These are phyloP conservation scores for Eremophila alpestris DNA, from an alignment of 2,797 vertebrate genomes.

Conservation along the genomic window DNA sequence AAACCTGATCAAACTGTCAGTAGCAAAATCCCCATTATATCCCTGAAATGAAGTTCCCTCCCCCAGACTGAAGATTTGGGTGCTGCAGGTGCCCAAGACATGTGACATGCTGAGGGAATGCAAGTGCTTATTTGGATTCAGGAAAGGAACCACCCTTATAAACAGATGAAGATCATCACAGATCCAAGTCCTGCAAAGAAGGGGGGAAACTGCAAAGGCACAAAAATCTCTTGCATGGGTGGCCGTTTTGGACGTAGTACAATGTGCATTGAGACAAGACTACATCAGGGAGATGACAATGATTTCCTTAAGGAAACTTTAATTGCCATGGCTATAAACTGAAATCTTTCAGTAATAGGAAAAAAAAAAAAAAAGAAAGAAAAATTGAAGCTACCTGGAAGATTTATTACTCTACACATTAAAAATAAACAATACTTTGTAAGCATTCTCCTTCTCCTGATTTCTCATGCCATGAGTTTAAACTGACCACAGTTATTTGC, in stretches of 20 bases:
- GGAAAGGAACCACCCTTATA: not conserved
- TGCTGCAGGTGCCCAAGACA: not conserved
- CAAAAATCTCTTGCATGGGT: not conserved
- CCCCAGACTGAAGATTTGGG: not conserved
- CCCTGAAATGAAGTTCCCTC: not conserved
- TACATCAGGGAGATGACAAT: not conserved
- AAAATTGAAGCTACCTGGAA: not conserved
- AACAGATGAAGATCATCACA: not conserved
- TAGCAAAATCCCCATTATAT: not conserved
- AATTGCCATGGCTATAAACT: not conserved
- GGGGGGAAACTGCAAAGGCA: not conserved
- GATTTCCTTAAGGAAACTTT: not conserved
- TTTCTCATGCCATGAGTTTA: not conserved
- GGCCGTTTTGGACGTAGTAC: fast-evolving
- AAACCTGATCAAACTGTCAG: not conserved
- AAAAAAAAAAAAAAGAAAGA: not conserved
- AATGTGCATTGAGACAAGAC: not conserved
- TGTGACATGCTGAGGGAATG: not conserved
- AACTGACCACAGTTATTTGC: not conserved
- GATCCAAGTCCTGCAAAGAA: not conserved
- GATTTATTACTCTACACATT: not conserved
- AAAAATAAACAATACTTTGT: not conserved
- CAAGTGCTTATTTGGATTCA: not conserved
- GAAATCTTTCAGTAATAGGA: not conserved
- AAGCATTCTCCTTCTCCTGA: not conserved